Percentiles rank a stretch among this genome's conserved stretches.
These are phyloP conservation scores for Drosophila equinoxialis DNA, from an alignment of 1,140 invertebrate species.

Conservation along the genomic window DNA sequence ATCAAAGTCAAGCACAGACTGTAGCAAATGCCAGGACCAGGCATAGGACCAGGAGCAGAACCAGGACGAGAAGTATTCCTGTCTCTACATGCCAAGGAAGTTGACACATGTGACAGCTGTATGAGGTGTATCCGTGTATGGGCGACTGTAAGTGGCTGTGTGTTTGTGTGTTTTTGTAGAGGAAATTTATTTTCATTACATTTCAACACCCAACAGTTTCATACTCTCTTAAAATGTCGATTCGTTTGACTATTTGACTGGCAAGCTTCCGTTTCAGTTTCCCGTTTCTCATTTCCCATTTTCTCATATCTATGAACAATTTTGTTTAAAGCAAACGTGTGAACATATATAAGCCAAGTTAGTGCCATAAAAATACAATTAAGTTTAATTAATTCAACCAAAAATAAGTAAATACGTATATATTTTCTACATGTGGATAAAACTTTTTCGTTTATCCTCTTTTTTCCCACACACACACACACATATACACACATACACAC, in stretches of 20 bases:
- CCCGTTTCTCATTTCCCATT: conserved; percentile 31
- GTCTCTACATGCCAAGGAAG: conserved; percentile 53
- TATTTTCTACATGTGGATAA: conserved; percentile 38
- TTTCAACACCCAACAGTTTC: conserved; percentile 51
- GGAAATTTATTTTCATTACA: conserved; percentile 77
- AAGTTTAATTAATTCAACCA: conserved; percentile 74
- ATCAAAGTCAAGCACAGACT: conserved; percentile 53
- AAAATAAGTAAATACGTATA: conserved; percentile 27
- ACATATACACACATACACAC: conserved; percentile 2
- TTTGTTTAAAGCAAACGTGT: conserved; percentile 6
- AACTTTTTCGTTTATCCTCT: conserved; percentile 27
- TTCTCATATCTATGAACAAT: conserved; percentile 35
- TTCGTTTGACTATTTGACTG: conserved; percentile 48
- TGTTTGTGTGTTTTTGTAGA: conserved; percentile 23
- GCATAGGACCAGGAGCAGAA: conserved; percentile 7
- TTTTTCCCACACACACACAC: not conserved
- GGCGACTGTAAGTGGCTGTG: conserved; percentile 10
- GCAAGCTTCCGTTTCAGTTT: conserved; percentile 49
- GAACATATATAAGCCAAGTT: conserved; percentile 50
- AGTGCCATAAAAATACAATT: conserved; percentile 67
- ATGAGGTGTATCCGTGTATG: conserved; percentile 18
- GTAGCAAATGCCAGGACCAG: conserved; percentile 3
- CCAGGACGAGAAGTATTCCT: not conserved
- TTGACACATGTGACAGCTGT: conserved; percentile 57
- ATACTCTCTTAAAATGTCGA: conserved; percentile 56